Percentiles rank a stretch among this genome's conserved stretches.
Evolutionary conservation across 2,888 invertebrate species (phyloP).

Genomic region (Adela reaumurella): DNA sequence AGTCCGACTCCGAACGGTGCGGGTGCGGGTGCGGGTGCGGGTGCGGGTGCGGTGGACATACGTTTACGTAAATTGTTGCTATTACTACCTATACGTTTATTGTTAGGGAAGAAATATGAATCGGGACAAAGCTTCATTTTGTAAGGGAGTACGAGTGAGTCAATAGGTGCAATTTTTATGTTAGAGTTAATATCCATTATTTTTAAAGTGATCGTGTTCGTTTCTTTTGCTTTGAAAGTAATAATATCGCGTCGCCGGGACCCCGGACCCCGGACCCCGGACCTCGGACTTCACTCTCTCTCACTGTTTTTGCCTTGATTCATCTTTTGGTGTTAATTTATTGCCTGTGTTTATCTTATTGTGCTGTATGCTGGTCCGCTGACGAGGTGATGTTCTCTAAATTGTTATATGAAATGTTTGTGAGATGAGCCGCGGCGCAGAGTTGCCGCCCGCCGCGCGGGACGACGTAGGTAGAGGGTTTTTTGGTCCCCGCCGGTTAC

Average conservation of each 20-base stretch:
- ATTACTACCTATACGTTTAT: slow-evolving; percentile 49
- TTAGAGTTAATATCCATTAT: slow-evolving; percentile 24
- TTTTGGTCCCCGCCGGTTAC: slow-evolving; percentile 6
- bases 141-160: slow-evolving; percentile 47
- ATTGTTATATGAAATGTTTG: background rate
- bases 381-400: background rate
- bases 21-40: slow-evolving; percentile 42
- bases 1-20: too few relatives aligned
- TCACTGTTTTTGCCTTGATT: background rate
- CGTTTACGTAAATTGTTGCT: slow-evolving; percentile 50
- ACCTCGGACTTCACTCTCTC: background rate
- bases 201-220: background rate
- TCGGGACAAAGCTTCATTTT: slow-evolving; percentile 46
- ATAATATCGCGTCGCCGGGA: too few relatives aligned
- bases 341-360: background rate
- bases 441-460: slow-evolving; percentile 8
- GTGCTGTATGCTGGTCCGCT: background rate
- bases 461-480: slow-evolving; percentile 8
- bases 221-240: background rate
- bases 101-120: slow-evolving; percentile 43
- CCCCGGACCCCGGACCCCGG: background rate
- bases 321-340: background rate
- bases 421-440: slow-evolving; percentile 12
- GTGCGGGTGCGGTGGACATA: slow-evolving; percentile 47
- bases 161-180: slow-evolving; percentile 52